Percentiles rank a stretch among this genome's conserved stretches.
These are phyloP conservation scores for Emberiza fucata DNA, from an alignment of 2,113 vertebrate genomes.

Conservation along the genomic window DNA sequence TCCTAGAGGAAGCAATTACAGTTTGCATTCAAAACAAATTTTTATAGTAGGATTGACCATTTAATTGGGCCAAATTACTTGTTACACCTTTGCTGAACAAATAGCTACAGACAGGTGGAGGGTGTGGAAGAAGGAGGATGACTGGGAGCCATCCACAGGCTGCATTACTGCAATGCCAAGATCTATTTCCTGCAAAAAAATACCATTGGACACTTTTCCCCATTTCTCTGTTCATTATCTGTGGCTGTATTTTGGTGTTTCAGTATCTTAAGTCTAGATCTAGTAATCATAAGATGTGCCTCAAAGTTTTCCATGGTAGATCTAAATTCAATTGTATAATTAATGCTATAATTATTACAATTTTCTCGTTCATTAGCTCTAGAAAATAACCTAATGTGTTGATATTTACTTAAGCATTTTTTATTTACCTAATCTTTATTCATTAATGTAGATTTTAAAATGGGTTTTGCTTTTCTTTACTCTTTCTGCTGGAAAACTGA, in stretches of 20 bases:
- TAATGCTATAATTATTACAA: neutral
- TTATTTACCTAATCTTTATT: constrained; percentile 27
- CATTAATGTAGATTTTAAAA: neutral
- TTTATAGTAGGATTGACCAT: neutral
- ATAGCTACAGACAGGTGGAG: neutral
- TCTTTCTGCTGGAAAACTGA: neutral
- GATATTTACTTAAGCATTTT: neutral
- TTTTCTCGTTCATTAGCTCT: constrained; percentile 3
- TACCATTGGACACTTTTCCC: neutral
- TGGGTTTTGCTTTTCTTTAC: neutral
- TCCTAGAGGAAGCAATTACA: neutral
- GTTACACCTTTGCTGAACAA: neutral
- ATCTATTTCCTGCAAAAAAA: neutral
- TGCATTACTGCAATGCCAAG: neutral
- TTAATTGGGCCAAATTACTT: neutral
- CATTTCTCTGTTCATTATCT: neutral
- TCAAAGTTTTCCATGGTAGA: neutral
- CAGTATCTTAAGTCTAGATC: neutral
- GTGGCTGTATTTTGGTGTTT: neutral
- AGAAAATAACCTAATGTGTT: constrained; percentile 33
- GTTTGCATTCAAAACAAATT: neutral
- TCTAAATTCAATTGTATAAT: constrained; percentile 6
- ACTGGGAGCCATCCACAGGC: neutral
- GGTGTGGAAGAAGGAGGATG: neutral
- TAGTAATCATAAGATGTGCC: neutral